These are phyloP conservation scores for Ciconia maguari DNA, from an alignment of 2,113 vertebrate genomes.

Conservation along the genomic window DNA sequence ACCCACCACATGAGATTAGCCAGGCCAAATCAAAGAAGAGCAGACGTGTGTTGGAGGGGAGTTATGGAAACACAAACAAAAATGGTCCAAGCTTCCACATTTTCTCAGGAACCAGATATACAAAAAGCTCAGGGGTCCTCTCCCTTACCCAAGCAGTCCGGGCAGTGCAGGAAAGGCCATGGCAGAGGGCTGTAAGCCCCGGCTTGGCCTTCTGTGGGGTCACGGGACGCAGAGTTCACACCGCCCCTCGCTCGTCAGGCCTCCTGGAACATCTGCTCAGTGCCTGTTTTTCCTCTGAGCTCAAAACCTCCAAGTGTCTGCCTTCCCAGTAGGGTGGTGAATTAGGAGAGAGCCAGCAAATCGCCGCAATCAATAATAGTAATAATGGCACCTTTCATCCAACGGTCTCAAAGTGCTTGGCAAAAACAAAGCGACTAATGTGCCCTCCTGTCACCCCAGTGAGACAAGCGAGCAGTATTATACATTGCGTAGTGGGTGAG, in stretches of 20 bases:
- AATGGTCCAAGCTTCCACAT: background rate
- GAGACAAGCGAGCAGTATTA: background rate
- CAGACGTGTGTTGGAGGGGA: background rate
- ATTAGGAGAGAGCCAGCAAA: background rate
- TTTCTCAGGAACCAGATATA: background rate
- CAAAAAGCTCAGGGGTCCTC: background rate
- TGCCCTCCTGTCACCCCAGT: fast-evolving
- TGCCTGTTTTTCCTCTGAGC: background rate
- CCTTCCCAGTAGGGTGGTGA: background rate
- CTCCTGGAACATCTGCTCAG: background rate
- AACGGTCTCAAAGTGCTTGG: background rate
- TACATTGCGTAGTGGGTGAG: fast-evolving
- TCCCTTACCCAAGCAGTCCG: background rate
- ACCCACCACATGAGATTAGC: background rate
- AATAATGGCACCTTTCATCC: background rate
- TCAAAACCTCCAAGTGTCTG: background rate
- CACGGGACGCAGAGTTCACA: background rate
- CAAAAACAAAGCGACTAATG: background rate
- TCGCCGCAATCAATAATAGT: fast-evolving
- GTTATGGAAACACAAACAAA: constrained; percentile 14
- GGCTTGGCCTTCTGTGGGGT: background rate
- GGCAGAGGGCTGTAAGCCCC: background rate
- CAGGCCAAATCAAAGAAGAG: background rate
- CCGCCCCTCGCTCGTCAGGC: fast-evolving
- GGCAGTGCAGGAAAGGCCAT: background rate